These are phyloP conservation scores for Therioaphis trifolii DNA, from an alignment of 2,888 invertebrate genomes.

Conservation along the genomic window DNA sequence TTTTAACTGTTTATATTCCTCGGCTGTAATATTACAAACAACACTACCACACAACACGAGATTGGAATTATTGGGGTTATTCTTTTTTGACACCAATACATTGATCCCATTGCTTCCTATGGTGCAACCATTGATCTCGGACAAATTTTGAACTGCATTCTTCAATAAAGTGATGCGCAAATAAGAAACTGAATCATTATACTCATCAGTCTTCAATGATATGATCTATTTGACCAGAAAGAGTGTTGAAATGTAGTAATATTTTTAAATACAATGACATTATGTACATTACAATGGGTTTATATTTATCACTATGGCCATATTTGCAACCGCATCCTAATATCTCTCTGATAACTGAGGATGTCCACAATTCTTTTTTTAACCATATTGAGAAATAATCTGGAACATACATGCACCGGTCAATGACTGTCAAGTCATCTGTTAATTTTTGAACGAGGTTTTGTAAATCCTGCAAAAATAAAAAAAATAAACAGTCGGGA, in stretches of 20 bases:
- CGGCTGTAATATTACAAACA: background rate
- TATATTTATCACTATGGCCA: background rate
- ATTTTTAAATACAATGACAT: background rate
- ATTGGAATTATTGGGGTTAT: background rate
- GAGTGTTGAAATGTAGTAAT: background rate
- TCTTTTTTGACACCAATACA: slow-evolving; percentile 40
- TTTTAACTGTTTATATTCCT: slow-evolving; percentile 39
- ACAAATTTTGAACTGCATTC: slow-evolving; percentile 26
- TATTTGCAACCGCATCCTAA: background rate
- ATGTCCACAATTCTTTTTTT: slow-evolving; percentile 28
- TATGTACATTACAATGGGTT: slow-evolving; percentile 41
- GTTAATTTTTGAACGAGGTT: background rate
- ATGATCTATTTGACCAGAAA: slow-evolving; percentile 4
- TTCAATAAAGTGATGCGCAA: slow-evolving; percentile 17
- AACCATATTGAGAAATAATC: slow-evolving; percentile 36
- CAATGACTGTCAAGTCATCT: background rate
- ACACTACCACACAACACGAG: slow-evolving; percentile 40
- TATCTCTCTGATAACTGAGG: slow-evolving; percentile 3
- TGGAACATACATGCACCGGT: background rate
- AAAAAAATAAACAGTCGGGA: background rate
- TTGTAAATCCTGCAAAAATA: slow-evolving; percentile 8
- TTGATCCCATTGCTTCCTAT: slow-evolving; percentile 35
- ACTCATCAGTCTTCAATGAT: background rate
- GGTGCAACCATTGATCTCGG: slow-evolving; percentile 10
- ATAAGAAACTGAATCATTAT: slow-evolving; percentile 11